These are phyloP conservation scores for Tridacna gigas DNA, from an alignment of 2,888 invertebrate genomes.

Conservation along the genomic window DNA sequence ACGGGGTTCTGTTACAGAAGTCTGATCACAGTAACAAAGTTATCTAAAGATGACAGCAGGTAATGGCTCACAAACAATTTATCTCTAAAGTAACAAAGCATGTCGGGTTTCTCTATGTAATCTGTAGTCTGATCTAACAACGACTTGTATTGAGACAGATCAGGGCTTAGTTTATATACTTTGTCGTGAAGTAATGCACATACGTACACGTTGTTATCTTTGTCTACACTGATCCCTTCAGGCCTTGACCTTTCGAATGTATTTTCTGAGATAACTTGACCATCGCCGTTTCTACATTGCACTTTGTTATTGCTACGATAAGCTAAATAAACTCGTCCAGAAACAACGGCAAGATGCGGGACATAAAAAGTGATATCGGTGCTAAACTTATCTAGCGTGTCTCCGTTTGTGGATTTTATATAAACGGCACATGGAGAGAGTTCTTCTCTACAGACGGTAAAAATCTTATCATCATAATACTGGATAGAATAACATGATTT, in stretches of 20 bases:
- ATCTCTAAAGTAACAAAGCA: background rate
- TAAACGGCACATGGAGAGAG: background rate
- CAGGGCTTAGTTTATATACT: background rate
- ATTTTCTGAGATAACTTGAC: background rate
- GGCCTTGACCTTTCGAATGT: background rate
- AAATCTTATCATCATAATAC: background rate
- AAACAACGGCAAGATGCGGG: no score
- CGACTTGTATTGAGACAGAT: background rate
- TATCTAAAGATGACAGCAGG: background rate
- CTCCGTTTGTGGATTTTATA: background rate
- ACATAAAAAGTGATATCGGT: no score
- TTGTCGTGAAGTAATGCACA: background rate
- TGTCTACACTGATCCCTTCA: background rate
- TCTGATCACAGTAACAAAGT: background rate
- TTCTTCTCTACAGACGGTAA: background rate
- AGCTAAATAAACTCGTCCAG: no score
- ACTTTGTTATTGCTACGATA: background rate
- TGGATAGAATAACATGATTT: background rate
- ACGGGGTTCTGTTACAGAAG: no score
- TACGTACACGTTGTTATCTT: background rate
- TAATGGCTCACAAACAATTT: background rate
- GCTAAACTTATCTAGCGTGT: background rate
- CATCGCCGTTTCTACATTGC: background rate
- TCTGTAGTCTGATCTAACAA: background rate
- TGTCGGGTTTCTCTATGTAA: background rate